A percentile compares a stretch with the other conserved stretches of the same genome.
These are phyloP conservation scores for Ectemnius cavifrons DNA, from an alignment of 2,888 invertebrate genomes.

Conservation along the genomic window DNA sequence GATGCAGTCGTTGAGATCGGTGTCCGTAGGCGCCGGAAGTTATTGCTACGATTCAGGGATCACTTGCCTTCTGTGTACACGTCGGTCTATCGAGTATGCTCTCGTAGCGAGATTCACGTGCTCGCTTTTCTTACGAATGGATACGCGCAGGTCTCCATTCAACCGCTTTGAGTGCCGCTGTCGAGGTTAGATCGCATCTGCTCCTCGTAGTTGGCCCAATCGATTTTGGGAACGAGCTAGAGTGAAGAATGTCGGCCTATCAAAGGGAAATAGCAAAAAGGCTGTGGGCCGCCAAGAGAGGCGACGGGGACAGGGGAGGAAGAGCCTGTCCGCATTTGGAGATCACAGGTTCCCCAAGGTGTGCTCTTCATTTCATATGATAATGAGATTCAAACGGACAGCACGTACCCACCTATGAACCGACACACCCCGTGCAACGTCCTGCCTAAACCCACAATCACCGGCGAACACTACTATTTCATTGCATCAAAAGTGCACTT, in stretches of 20 bases:
- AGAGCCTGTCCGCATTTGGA: conserved; percentile 44
- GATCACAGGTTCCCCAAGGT: conserved; percentile 37
- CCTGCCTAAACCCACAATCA: conserved; percentile 7
- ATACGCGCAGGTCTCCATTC: conserved; percentile 33
- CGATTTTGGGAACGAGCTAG: conserved; percentile 48
- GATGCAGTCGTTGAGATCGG: too few relatives aligned
- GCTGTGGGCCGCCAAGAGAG: too few relatives aligned
- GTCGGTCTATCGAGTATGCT: conserved; percentile 21
- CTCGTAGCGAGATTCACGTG: conserved; percentile 27
- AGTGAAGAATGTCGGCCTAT: conserved; percentile 9
- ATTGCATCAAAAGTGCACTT: background rate
- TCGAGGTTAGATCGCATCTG: conserved; percentile 58
- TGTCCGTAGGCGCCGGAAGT: conserved; percentile 27
- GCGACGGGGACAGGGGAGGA: too few relatives aligned
- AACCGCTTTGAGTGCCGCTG: conserved; percentile 11
- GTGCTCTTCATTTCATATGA: conserved; percentile 50
- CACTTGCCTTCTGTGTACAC: conserved; percentile 44
- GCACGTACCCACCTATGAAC: conserved; percentile 29
- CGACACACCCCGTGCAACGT: background rate
- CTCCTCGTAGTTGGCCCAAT: conserved; percentile 57
- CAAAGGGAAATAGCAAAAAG: conserved; percentile 29
- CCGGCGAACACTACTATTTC: background rate
- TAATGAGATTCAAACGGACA: conserved; percentile 57
- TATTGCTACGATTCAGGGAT: conserved; percentile 25
- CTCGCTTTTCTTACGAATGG: conserved; percentile 23